Base-by-base conservation (phyloP, 1,140 invertebrate species). In the Phocides pigmalion region DNA sequence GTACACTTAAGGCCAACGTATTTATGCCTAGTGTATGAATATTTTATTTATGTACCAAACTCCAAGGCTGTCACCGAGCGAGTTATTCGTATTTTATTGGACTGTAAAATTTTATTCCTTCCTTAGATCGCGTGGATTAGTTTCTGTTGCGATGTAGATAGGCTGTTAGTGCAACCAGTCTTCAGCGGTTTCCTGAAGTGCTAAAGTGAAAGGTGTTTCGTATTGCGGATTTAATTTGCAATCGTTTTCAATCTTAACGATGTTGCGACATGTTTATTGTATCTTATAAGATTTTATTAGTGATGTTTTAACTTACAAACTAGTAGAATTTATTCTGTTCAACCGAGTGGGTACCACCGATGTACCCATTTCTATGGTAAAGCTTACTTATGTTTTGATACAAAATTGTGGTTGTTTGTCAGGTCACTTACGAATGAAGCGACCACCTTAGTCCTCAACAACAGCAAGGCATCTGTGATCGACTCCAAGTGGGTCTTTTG, bases 71-170 rank as follows among this genome's bases (percentile, higher is more conserved):
- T 32, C 14, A 16, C 8, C 15, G 9, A 17, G 25, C 28, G 15
- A 9, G 28, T 9, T 19, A 8, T 11, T 16, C 1, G 3, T 15
- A 9, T 51, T 51, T 51, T 51, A 51, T 51, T 51, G 8, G 54
- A 14, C 11, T 22, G 20, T 58, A 46, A 44, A 58, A 11, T 58
- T 44, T 58, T 44, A 46, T 46, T 32, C 15, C n/a, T 37, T 37
- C 49, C 28, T 19, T 9, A 11, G 22, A 58, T 44, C 41, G 54
- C 41, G 14, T 58, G 39, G 54, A 22, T 46, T 4, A 28, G 19
- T 37, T 25, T n/a, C n/a, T 42, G 14, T 12, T 22, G 19, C 32
- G 39, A 41, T 19, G 22, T 58, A 46, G 54, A 15, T 58, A 44
- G 22, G 22, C 15, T 46, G 22, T 58, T 32, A 22, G 22, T 16